A percentile compares a stretch with the other conserved stretches of the same genome.
These are phyloP conservation scores for Diploscapter pachys DNA, from an alignment of 1,140 invertebrate genomes.

Conservation along the genomic window DNA sequence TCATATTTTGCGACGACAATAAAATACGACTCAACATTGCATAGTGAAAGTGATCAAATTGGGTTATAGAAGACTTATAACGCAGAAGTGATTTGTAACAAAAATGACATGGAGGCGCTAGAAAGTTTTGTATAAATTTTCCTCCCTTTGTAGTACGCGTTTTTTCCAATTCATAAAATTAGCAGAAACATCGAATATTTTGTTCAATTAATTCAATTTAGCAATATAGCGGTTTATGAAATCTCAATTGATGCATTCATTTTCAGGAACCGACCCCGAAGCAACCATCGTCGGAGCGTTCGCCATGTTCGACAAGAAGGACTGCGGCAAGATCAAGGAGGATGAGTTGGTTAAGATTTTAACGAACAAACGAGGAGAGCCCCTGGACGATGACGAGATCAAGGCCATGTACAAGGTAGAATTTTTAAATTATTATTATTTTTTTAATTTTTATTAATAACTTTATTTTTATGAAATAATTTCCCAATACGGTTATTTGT, in stretches of 20 bases:
- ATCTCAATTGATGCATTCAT: background rate
- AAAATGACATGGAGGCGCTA: too few relatives aligned
- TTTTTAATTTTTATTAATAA: background rate
- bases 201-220: too few relatives aligned
- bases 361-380: constrained; percentile 57
- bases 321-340: constrained; percentile 65
- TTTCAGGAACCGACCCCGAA: constrained; percentile 88
- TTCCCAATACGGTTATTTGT: background rate
- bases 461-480: too few relatives aligned
- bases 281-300: constrained; percentile 94
- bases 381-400: constrained; percentile 55
- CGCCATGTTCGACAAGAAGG: constrained; percentile 91
- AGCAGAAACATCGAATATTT: constrained; percentile 4
- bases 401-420: constrained; percentile 58
- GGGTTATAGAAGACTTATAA: too few relatives aligned
- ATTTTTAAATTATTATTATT: background rate
- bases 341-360: constrained; percentile 56
- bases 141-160: too few relatives aligned
- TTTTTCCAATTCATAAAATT: background rate
- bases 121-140: too few relatives aligned
- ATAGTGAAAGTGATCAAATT: too few relatives aligned
- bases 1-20: constrained; percentile 12
- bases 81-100: too few relatives aligned
- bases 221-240: too few relatives aligned
- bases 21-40: background rate